These are phyloP conservation scores for Epinephelus cyanopodus DNA, from an alignment of 2,113 vertebrate genomes.

Conservation along the genomic window DNA sequence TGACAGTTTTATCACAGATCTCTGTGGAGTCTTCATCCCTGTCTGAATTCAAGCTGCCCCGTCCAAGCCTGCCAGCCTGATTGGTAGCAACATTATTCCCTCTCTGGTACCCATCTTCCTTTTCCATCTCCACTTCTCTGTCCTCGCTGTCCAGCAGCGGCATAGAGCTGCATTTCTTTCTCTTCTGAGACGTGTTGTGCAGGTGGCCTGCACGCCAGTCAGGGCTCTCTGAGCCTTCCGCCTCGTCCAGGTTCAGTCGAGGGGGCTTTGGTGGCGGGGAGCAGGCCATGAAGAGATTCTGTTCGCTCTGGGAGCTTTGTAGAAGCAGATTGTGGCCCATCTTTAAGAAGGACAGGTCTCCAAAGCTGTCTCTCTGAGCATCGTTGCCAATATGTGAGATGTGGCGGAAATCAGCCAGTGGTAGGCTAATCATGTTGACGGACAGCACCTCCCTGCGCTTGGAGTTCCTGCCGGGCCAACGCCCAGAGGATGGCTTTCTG, in stretches of 20 bases:
- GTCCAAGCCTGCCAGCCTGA: conserved; percentile 36
- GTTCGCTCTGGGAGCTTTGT: conserved; percentile 87
- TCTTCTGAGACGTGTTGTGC: conserved; percentile 51
- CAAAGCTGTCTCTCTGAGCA: conserved; percentile 80
- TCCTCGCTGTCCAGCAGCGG: conserved; percentile 80
- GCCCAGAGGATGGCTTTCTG: conserved; percentile 69
- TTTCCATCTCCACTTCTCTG: conserved; percentile 42
- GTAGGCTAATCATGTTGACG: conserved; percentile 87
- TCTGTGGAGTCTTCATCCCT: conserved; percentile 80
- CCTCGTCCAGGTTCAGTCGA: conserved; percentile 89
- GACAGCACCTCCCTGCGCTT: conserved; percentile 76
- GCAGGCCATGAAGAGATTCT: conserved; percentile 86
- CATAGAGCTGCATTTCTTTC: conserved; percentile 81
- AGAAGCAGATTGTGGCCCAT: conserved; percentile 76
- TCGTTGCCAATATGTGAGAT: conserved; percentile 82
- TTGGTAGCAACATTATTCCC: conserved; percentile 19
- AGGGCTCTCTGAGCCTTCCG: conserved; percentile 45
- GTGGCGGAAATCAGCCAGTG: conserved; percentile 85
- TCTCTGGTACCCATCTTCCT: conserved; percentile 47
- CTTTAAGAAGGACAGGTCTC: conserved; percentile 86
- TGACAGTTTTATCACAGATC: conserved; percentile 73
- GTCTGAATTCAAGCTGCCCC: conserved; percentile 69
- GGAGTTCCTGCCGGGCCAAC: conserved; percentile 68
- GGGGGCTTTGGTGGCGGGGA: conserved; percentile 94
- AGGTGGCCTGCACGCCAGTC: conserved; percentile 36